Evolutionary conservation across 1,140 invertebrate genomes (phyloP), one percentile per base, ranked within the genome.

Genomic region (Lucilia sericata): DNA sequence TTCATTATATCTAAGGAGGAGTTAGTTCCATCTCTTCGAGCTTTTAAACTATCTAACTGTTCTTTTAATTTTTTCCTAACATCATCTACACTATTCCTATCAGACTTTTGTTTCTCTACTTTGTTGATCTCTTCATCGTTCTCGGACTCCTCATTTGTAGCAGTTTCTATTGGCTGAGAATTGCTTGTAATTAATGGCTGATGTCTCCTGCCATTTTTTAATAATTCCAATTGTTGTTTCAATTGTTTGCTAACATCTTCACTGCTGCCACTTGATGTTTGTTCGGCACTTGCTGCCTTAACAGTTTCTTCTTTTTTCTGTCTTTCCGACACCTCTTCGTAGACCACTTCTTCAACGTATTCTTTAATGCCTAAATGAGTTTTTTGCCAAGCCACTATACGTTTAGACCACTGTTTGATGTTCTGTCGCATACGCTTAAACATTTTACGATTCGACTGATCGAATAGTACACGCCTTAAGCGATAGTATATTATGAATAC

Each of bases 161-260:
- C 75, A 2, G 19, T 74, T 60, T 36, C 2, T 17, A 55, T 25
- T 49, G 36, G n/a, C n/a, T 25, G 12, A 25, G n/a, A 21, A 21
- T 8, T 30, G 25, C 25, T 70, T 21, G n/a, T 12, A 51, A 80
- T 80, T 25, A 80, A 80, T 25, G 36, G 36, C 19, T 49, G 21
- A 19, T 21, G 42, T 25, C 76, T 80, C 47, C 76, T 10, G 4
- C 42, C 76, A 65, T 17, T 82, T 65, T 90, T 88, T 0, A 90
- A 84, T 30, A 90, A 70, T 83, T 89, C 88, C 82, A 90, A 84
- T 80, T 90, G 89, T 80, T 90, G 85, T 65, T 90, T 90, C 86
- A 90, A 86, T 74, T 89, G 87, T 76, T 90, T 90, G 30, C 87
- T 86, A 30, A 90, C 65, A 75, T 90, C 89, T 17, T 88, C 88